Conservation (phyloP, 2,888 invertebrate genomes). For the Aspidiotus rigidus region DNA sequence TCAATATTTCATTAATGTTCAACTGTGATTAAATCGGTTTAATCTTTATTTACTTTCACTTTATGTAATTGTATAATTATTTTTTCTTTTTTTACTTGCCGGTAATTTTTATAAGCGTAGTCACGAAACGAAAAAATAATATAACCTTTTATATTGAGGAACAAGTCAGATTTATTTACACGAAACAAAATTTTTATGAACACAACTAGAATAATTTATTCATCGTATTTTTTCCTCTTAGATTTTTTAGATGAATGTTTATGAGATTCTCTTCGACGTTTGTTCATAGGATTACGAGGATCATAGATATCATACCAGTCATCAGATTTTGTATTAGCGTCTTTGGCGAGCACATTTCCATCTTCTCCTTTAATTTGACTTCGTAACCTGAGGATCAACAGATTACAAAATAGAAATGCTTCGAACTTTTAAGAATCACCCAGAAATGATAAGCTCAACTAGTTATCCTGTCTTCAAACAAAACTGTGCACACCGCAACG, state of each 20-base stretch:
- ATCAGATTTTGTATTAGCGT: conserved; percentile 83
- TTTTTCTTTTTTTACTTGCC: neutral
- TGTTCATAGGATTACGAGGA: conserved; percentile 88
- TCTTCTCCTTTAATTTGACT: conserved; percentile 60
- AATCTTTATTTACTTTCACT: neutral
- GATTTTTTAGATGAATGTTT: conserved; percentile 33
- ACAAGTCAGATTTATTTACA: neutral
- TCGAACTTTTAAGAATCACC: conserved; percentile 40
- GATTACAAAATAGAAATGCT: conserved; percentile 6
- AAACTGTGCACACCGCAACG: too few relatives aligned
- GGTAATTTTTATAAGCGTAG: neutral
- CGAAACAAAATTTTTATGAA: neutral
- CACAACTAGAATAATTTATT: neutral
- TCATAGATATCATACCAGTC: conserved; percentile 97
- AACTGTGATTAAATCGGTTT: conserved; percentile 5
- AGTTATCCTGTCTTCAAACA: too few relatives aligned
- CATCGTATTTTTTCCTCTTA: conserved; percentile 18
- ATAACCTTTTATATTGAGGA: neutral
- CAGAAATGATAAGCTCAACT: too few relatives aligned
- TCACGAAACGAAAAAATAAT: too few relatives aligned
- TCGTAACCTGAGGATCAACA: conserved; percentile 49
- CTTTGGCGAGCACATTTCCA: conserved; percentile 67
- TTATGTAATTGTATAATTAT: too few relatives aligned
- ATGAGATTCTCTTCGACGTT: conserved; percentile 65
- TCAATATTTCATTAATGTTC: conserved; percentile 20